Percentiles rank a stretch among this genome's conserved stretches.
Conservation (phyloP, 2,888 invertebrate species). For the Drosophila neonasuta region DNA sequence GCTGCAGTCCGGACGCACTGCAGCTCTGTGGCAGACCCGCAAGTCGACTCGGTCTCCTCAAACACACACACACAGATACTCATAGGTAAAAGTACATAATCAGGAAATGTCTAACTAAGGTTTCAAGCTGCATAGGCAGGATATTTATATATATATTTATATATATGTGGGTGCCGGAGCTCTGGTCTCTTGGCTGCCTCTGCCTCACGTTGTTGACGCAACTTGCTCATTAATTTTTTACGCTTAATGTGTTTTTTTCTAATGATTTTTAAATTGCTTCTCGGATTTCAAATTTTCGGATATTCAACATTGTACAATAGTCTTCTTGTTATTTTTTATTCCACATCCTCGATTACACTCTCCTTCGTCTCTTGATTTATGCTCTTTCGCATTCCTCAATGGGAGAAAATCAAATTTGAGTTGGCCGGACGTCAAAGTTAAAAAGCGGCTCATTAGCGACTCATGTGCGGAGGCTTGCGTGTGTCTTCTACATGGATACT, state of each 20-base stretch:
- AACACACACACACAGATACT: neutral
- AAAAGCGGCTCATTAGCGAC: conserved; percentile 56
- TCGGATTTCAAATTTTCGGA: conserved; percentile 60
- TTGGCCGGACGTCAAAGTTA: conserved; percentile 22
- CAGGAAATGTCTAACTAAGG: conserved; percentile 16
- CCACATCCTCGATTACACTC: conserved; percentile 17
- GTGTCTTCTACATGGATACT: too few species aligned
- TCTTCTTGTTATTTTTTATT: conserved; percentile 11
- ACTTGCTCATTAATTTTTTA: conserved; percentile 76
- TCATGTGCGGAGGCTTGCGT: conserved; percentile 16
- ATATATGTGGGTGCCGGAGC: conserved; percentile 10
- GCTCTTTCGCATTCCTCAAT: neutral
- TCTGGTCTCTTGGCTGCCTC: conserved; percentile 3
- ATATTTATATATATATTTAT: conserved; percentile 11
- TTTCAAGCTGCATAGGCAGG: conserved; percentile 31
- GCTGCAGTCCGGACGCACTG: conserved; percentile 32
- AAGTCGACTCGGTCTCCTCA: neutral
- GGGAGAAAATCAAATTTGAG: conserved; percentile 15
- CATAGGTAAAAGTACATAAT: neutral
- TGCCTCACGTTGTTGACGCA: conserved; percentile 64
- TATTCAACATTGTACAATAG: conserved; percentile 30
- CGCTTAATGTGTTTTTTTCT: conserved; percentile 74
- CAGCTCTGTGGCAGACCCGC: conserved; percentile 20
- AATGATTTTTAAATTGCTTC: conserved; percentile 77
- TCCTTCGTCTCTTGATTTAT: neutral